These are phyloP conservation scores for Nycticorax nycticorax DNA, from an alignment of 2,113 vertebrate genomes.

Conservation along the genomic window DNA sequence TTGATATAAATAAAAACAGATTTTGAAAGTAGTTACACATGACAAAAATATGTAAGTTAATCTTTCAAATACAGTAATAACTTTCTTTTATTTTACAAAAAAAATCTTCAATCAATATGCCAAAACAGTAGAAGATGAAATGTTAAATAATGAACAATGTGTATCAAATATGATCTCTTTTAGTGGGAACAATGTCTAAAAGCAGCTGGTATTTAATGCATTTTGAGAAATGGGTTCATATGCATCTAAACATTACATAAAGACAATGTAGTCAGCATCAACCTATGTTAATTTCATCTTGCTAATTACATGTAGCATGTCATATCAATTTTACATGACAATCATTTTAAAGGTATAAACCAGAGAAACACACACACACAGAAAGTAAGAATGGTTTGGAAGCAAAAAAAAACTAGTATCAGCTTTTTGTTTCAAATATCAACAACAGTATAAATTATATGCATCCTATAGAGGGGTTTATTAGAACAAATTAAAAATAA, in stretches of 20 bases:
- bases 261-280: background rate
- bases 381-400: background rate
- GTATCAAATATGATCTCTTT: constrained; percentile 23
- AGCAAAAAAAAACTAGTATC: background rate
- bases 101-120: background rate
- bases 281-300: background rate
- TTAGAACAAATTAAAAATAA: background rate
- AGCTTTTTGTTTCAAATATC: background rate
- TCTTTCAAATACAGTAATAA: background rate
- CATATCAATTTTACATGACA: background rate
- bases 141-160: constrained; percentile 8
- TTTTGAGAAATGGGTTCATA: constrained; percentile 6
- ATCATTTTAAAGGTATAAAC: background rate
- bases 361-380: background rate
- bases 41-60: background rate
- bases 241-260: background rate
- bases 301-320: background rate
- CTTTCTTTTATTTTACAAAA: background rate
- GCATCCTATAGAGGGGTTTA: background rate
- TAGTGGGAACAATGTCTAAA: background rate
- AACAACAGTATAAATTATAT: background rate
- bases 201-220: constrained; percentile 11
- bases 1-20: background rate
- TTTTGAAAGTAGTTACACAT: background rate
- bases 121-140: background rate